These are phyloP conservation scores for Drosophila longiperda DNA, from an alignment of 2,888 invertebrate species.

Conservation along the genomic window DNA sequence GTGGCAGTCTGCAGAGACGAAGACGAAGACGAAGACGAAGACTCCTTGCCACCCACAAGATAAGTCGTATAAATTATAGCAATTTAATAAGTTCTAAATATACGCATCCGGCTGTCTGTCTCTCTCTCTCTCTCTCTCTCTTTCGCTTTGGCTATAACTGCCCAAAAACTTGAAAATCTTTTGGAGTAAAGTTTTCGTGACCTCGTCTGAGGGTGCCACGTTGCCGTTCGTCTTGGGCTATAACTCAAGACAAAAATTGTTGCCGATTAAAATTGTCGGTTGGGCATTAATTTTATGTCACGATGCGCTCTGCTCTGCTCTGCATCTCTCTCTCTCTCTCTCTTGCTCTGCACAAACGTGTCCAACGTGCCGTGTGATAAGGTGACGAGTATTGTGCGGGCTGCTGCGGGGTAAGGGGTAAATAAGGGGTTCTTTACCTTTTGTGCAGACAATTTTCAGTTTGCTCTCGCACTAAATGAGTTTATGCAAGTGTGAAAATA, in stretches of 20 bases:
- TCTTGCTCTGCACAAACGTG: constrained; percentile 19
- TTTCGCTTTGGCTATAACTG: background rate
- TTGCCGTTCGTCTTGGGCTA: constrained; percentile 53
- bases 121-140: constrained; percentile 29
- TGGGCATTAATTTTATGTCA: constrained; percentile 83
- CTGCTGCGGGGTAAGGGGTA: background rate
- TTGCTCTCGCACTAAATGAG: constrained; percentile 73
- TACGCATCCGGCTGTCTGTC: constrained; percentile 76
- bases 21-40: background rate
- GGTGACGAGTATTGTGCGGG: constrained; percentile 44
- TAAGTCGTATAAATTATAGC: constrained; percentile 84
- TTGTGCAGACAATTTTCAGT: constrained; percentile 63
- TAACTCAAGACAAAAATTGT: constrained; percentile 80
- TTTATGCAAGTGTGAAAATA: constrained; percentile 82
- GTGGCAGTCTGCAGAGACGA: constrained; percentile 12
- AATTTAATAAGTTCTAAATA: constrained; percentile 84
- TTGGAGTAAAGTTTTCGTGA: constrained; percentile 66
- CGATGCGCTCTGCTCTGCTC: constrained; percentile 66
- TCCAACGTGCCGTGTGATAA: constrained; percentile 70
- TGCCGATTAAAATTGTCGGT: constrained; percentile 83
- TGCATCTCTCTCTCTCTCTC: background rate
- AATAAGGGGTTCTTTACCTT: constrained; percentile 7
- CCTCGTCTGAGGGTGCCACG: constrained; percentile 35
- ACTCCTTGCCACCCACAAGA: constrained; percentile 54
- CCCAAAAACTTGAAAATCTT: constrained; percentile 66